Evolutionary conservation across 92 coral and sea anemone species (phyloP).

Genomic region (Siderastrea siderea): DNA sequence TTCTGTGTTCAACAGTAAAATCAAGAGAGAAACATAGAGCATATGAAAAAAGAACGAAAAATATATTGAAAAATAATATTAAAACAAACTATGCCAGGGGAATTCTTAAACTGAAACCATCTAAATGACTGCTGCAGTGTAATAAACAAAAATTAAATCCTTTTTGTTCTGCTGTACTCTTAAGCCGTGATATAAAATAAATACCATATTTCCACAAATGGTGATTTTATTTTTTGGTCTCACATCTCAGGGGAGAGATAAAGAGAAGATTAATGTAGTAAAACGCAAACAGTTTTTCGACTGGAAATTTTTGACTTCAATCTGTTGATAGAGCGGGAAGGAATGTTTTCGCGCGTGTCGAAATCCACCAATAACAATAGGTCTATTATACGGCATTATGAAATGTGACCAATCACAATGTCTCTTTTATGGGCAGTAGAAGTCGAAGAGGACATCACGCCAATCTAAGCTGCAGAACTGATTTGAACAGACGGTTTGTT

Average conservation of each 20-base stretch:
- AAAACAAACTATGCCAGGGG: background rate
- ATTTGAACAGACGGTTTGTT: background rate
- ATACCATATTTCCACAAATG: background rate
- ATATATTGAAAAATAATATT: background rate
- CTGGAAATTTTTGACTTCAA: background rate
- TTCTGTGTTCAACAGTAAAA: background rate
- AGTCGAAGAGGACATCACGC: constrained; percentile 4
- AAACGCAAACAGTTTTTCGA: constrained; percentile 10
- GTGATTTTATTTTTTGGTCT: background rate
- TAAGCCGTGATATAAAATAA: background rate
- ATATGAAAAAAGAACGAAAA: background rate
- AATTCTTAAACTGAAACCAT: background rate
- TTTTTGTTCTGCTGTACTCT: background rate
- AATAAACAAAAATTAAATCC: background rate
- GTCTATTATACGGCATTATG: background rate
- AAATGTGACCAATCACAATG: constrained; percentile 54
- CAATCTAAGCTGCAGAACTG: background rate
- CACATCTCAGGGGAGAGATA: background rate
- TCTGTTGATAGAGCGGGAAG: constrained; percentile 1
- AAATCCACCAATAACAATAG: constrained; percentile 40
- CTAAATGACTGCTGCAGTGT: background rate
- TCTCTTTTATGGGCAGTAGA: constrained; percentile 27
- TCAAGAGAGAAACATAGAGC: too few relatives aligned
- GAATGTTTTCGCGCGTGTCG: constrained; percentile 67
- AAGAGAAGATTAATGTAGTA: background rate